Conservation (phyloP, 2,888 invertebrate genomes). For the Scaptomyza parva region DNA sequence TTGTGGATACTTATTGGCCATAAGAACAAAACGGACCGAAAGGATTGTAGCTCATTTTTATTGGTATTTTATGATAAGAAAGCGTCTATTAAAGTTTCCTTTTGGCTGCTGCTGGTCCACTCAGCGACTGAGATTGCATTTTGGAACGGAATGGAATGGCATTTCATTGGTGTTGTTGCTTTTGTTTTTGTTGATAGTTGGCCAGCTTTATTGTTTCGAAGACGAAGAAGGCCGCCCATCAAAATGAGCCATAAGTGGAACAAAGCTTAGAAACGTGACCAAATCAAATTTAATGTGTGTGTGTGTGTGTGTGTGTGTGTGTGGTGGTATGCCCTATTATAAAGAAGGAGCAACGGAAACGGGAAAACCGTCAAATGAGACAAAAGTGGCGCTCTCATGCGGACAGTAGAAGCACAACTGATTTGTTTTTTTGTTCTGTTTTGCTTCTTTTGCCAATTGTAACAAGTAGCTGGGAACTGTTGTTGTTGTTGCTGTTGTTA, state of each 20-base stretch:
- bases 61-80: not conserved
- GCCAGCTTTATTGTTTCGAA: slow-evolving; percentile 38
- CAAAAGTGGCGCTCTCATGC: slow-evolving; percentile 46
- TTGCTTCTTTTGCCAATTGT: slow-evolving; percentile 44
- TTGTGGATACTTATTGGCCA: too few relatives aligned
- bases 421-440: not conserved
- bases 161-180: slow-evolving; percentile 5
- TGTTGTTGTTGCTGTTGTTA: slow-evolving; percentile 33
- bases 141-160: slow-evolving; percentile 27
- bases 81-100: not conserved
- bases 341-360: slow-evolving; percentile 11
- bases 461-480: slow-evolving; percentile 30
- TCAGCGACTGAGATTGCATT: slow-evolving; percentile 68
- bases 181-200: slow-evolving; percentile 2
- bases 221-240: slow-evolving; percentile 31
- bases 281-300: slow-evolving; percentile 83
- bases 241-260: slow-evolving; percentile 84
- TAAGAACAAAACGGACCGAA: not conserved
- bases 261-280: slow-evolving; percentile 84
- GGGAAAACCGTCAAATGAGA: slow-evolving; percentile 1
- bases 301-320: not conserved
- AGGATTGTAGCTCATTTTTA: not conserved
- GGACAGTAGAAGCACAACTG: slow-evolving; percentile 19
- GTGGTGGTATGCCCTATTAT: slow-evolving; percentile 4
- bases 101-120: not conserved